Conservation (phyloP, 2,113 vertebrate genomes). For the Raja brachyura region DNA sequence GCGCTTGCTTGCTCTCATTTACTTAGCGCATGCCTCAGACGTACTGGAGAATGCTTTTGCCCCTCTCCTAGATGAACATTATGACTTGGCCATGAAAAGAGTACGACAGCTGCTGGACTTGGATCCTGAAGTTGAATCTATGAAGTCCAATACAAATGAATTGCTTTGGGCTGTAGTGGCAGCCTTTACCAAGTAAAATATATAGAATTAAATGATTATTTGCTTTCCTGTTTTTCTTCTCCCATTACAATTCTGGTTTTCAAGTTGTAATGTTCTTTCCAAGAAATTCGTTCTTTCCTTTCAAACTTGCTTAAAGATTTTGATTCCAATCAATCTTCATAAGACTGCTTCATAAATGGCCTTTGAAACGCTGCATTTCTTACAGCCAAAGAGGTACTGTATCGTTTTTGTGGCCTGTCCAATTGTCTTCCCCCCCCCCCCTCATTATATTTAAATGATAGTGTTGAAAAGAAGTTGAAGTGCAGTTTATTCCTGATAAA, state of each 20-base stretch:
- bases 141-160: constrained; percentile 78
- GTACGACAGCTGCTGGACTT: constrained; percentile 86
- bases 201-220: constrained; percentile 44
- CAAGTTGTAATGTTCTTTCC: neutral
- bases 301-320: constrained; percentile 9
- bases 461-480: neutral
- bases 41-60: constrained; percentile 94
- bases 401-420: constrained; percentile 23
- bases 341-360: constrained; percentile 30
- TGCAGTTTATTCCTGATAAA: constrained; percentile 26
- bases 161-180: constrained; percentile 90
- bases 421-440: neutral
- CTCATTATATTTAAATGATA: neutral
- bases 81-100: constrained; percentile 90
- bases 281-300: neutral
- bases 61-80: constrained; percentile 86
- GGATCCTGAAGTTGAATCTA: constrained; percentile 86
- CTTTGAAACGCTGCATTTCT: constrained; percentile 18
- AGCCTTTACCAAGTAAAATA: constrained; percentile 83
- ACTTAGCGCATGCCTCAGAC: constrained; percentile 85
- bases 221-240: constrained; percentile 42
- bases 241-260: neutral
- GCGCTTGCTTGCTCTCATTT: constrained; percentile 82
- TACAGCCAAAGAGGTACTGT: constrained; percentile 35
- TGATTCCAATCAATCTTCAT: neutral